Percentiles rank a stretch among this genome's conserved stretches.
Conservation (phyloP, 2,888 invertebrate species). For the Epicampocera succincta region DNA sequence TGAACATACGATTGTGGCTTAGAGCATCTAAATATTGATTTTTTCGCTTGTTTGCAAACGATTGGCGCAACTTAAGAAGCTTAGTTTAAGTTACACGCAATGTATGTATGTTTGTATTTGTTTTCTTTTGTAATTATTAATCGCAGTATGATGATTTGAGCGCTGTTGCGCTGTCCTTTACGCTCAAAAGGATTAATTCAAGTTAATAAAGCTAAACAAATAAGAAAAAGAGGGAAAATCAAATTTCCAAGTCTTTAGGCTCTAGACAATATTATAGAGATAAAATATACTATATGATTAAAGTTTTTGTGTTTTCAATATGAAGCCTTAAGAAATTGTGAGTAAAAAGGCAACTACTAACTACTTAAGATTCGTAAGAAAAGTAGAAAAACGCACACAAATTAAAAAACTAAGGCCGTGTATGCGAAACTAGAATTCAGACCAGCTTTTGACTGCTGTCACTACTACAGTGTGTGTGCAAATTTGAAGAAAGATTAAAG, state of each 20-base stretch:
- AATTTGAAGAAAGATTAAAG: too few species aligned
- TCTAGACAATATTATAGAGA: conserved; percentile 45
- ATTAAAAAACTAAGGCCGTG: too few species aligned
- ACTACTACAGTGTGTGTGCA: too few species aligned
- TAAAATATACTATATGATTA: conserved; percentile 49
- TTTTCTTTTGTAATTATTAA: background rate
- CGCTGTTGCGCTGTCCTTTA: conserved; percentile 18
- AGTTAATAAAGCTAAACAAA: conserved; percentile 21
- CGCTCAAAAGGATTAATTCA: conserved; percentile 53
- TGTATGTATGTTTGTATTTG: background rate
- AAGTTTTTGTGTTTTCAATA: conserved; percentile 32
- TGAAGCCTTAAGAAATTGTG: conserved; percentile 52
- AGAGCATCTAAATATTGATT: too few species aligned
- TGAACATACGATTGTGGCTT: too few species aligned
- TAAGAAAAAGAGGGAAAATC: background rate
- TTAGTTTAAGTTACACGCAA: conserved; percentile 45
- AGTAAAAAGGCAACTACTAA: conserved; percentile 21
- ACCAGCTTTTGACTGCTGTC: too few species aligned
- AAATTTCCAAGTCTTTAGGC: conserved; percentile 20
- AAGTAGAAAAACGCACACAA: background rate
- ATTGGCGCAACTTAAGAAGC: conserved; percentile 52
- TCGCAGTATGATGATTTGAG: conserved; percentile 33
- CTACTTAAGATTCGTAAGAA: conserved; percentile 44
- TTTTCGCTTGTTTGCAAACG: background rate
- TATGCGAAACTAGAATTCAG: too few species aligned